A percentile compares a stretch with the other conserved stretches of the same genome.
Conservation (phyloP, 2,113 vertebrate species). For the Mormoops blainvillei region DNA sequence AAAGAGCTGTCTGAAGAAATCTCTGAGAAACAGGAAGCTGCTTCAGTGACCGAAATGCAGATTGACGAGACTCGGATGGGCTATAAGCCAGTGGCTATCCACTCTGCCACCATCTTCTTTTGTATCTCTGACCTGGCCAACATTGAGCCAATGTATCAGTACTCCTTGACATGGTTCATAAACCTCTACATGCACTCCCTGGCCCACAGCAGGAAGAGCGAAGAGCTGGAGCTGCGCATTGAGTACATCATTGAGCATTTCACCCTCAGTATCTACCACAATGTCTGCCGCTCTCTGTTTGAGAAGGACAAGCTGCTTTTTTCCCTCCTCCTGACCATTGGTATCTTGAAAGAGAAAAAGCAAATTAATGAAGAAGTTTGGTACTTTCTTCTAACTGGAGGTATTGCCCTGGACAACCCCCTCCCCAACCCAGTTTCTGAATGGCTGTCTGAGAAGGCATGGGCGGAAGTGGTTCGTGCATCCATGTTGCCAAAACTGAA, state of each 20-base stretch:
- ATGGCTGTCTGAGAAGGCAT: slow-evolving; percentile 91
- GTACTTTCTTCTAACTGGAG: slow-evolving; percentile 92
- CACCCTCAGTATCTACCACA: slow-evolving; percentile 90
- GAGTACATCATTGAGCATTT: slow-evolving; percentile 86
- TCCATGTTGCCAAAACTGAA: slow-evolving; percentile 82
- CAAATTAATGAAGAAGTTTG: slow-evolving; percentile 84
- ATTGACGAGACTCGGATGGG: slow-evolving; percentile 92
- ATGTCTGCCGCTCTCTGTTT: slow-evolving; percentile 92
- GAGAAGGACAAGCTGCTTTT: slow-evolving; percentile 96
- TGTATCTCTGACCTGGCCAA: slow-evolving; percentile 93
- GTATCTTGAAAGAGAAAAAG: slow-evolving; percentile 88
- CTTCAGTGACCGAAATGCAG: slow-evolving; percentile 87
- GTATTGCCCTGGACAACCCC: slow-evolving; percentile 91
- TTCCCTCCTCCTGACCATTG: slow-evolving; percentile 89
- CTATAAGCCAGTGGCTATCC: slow-evolving; percentile 91
- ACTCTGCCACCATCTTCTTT: slow-evolving; percentile 92
- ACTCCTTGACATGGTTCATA: slow-evolving; percentile 93
- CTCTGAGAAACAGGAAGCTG: slow-evolving; percentile 91
- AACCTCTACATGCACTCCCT: slow-evolving; percentile 89
- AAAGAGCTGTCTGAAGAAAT: slow-evolving; percentile 91
- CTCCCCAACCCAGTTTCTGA: slow-evolving; percentile 88
- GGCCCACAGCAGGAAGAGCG: slow-evolving; percentile 83
- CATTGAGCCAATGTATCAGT: slow-evolving; percentile 97
- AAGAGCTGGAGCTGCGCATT: slow-evolving; percentile 82
- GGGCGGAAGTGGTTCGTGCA: slow-evolving; percentile 90